These are phyloP conservation scores for Choloepus didactylus DNA, from an alignment of 2,797 vertebrate genomes.

Conservation along the genomic window DNA sequence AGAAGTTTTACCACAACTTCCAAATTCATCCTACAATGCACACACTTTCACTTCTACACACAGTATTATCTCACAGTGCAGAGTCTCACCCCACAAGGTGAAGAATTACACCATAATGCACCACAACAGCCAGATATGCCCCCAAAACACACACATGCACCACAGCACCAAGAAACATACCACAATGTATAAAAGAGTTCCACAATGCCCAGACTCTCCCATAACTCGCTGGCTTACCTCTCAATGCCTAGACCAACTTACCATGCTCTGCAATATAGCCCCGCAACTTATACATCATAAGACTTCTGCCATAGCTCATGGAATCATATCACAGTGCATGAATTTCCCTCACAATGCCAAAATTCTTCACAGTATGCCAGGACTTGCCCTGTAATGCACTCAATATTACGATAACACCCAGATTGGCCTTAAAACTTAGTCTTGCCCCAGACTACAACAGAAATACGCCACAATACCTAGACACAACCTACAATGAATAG, in stretches of 20 bases:
- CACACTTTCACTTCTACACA: neutral
- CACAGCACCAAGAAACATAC: neutral
- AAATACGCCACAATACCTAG: neutral
- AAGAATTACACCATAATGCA: neutral
- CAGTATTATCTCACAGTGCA: neutral
- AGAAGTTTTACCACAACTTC: neutral
- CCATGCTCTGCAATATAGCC: neutral
- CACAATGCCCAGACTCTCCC: neutral
- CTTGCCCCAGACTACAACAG: neutral
- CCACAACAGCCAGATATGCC: neutral
- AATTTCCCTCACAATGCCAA: neutral
- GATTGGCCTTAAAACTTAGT: slow-evolving; percentile 10
- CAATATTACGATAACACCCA: neutral
- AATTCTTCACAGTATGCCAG: neutral
- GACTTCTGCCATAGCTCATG: neutral
- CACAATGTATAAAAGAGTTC: neutral
- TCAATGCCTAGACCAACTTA: neutral
- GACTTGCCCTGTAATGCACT: neutral
- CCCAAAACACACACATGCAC: neutral
- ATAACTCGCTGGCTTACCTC: neutral
- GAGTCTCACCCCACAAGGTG: slow-evolving; percentile 8
- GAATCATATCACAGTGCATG: neutral
- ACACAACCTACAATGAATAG: neutral
- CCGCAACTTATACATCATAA: neutral
- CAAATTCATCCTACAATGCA: neutral